phyloP scores from a whole-genome alignment of 2,888 invertebrate species.

The Lasius platythorax region DNA sequence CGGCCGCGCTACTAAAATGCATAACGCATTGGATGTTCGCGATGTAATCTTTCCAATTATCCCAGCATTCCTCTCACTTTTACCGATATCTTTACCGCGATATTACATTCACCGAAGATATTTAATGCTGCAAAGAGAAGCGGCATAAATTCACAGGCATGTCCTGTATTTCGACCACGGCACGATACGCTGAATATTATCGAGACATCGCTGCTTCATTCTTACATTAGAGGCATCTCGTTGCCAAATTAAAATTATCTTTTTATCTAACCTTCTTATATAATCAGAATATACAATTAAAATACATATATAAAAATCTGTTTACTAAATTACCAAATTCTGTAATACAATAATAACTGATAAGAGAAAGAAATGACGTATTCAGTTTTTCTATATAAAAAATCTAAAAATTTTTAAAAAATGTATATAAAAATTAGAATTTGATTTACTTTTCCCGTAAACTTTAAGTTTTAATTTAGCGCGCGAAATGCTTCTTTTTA shows the following conservation, averaged over 20 bases:
- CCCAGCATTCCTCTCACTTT: slow-evolving; percentile 61
- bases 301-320: neutral
- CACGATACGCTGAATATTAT: slow-evolving; percentile 32
- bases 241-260: neutral
- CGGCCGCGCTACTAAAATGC: slow-evolving; percentile 62
- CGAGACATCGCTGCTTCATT: neutral
- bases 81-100: slow-evolving; percentile 63
- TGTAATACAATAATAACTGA: neutral
- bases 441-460: slow-evolving; percentile 6
- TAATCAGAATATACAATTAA: neutral
- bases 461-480: neutral
- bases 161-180: slow-evolving; percentile 59
- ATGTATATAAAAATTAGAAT: neutral
- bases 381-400: neutral
- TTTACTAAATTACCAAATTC: neutral
- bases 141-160: slow-evolving; percentile 54
- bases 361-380: neutral
- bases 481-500: neutral
- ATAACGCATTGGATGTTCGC: slow-evolving; percentile 53
- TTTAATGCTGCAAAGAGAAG: slow-evolving; percentile 36
- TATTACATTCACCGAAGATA: slow-evolving; percentile 57
- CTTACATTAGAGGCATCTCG: neutral
- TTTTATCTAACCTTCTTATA: neutral
- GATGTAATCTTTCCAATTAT: slow-evolving; percentile 76
- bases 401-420: neutral